Conservation (phyloP, 2,888 invertebrate species). For the Spisula solida region DNA sequence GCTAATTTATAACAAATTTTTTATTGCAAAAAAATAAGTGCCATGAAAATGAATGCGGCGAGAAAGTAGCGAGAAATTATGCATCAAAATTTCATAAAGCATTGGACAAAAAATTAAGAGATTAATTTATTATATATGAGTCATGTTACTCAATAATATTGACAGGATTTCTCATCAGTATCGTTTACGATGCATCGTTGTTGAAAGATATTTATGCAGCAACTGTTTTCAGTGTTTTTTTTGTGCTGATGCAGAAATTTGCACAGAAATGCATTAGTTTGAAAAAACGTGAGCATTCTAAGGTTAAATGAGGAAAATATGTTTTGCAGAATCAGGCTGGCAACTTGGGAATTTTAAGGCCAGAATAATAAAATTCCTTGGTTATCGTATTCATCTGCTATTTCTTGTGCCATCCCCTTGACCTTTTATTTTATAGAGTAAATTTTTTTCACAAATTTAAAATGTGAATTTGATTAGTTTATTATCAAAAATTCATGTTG, state of each 20-base stretch:
- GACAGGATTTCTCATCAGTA: conserved; percentile 7
- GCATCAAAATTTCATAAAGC: background rate
- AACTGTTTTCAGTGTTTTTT: background rate
- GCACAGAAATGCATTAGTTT: background rate
- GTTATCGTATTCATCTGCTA: background rate
- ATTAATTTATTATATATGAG: background rate
- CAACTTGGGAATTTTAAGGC: background rate
- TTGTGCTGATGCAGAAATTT: background rate
- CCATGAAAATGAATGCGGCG: too few relatives aligned
- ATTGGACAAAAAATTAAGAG: background rate
- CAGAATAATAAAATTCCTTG: background rate
- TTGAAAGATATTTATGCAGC: background rate
- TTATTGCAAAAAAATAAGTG: too few relatives aligned
- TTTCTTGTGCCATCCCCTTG: background rate
- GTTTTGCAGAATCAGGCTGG: background rate
- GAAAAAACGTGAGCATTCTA: background rate
- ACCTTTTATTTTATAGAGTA: too few relatives aligned
- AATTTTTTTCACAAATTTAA: too few relatives aligned
- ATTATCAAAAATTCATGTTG: too few relatives aligned
- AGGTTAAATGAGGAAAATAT: conserved; percentile 12
- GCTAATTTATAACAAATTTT: too few relatives aligned
- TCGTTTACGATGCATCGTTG: background rate
- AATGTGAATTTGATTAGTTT: too few relatives aligned
- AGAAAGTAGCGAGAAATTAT: too few relatives aligned
- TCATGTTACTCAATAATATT: conserved; percentile 6